Evolutionary conservation across 2,797 vertebrate species (phyloP).

Genomic region (Pseudotriccus pelzelni): DNA sequence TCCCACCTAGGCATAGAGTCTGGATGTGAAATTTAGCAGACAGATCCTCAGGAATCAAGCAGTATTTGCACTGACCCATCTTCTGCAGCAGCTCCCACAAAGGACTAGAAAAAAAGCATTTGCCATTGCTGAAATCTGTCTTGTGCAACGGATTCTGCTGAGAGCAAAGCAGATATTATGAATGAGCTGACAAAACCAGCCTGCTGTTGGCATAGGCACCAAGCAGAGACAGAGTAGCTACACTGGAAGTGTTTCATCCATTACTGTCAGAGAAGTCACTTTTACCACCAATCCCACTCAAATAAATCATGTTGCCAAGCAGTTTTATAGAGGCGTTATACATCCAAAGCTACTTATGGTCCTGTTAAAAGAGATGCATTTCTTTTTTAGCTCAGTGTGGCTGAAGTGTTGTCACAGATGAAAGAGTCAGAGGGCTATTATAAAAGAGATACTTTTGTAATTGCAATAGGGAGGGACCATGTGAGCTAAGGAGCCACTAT

Average conservation of each 20-base stretch:
- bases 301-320: constrained; percentile 64
- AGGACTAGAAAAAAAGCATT: background rate
- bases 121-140: background rate
- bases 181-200: constrained; percentile 66
- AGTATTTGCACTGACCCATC: background rate
- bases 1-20: background rate
- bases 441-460: constrained; percentile 35
- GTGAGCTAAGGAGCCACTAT: background rate
- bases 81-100: background rate
- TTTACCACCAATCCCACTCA: constrained; percentile 42
- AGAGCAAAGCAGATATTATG: constrained; percentile 63
- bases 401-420: constrained; percentile 51
- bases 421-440: constrained; percentile 18
- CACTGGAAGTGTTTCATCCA: constrained; percentile 30
- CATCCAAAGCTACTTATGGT: constrained; percentile 59
- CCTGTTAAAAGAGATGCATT: constrained; percentile 50
- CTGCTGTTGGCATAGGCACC: constrained; percentile 33
- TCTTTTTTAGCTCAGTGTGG: constrained; percentile 39
- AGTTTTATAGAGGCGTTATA: constrained; percentile 52
- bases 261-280: constrained; percentile 61
- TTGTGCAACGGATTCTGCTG: constrained; percentile 11
- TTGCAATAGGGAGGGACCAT: background rate
- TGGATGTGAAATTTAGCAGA: background rate
- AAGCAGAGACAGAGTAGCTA: constrained; percentile 50
- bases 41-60: background rate